Conservation (phyloP, 1,140 invertebrate genomes). For the Chironomus striatipennis region DNA sequence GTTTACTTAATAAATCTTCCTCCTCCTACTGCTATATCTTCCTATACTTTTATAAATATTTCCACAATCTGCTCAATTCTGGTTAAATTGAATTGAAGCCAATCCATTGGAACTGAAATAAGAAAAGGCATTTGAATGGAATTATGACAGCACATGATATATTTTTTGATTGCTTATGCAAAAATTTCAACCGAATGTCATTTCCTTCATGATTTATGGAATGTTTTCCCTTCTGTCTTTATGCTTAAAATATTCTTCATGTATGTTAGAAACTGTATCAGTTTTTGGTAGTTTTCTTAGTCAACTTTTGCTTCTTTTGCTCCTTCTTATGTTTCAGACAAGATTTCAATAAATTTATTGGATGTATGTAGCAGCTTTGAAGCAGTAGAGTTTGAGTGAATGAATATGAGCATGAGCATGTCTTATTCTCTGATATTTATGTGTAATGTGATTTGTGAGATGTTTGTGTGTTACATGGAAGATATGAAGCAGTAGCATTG, state of each 20-base stretch:
- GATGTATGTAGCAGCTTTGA: no score
- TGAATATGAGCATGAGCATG: no score
- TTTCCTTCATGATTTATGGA: slow-evolving; percentile 23
- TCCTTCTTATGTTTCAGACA: no score
- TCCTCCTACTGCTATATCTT: slow-evolving; percentile 33
- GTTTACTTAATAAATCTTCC: slow-evolving; percentile 23
- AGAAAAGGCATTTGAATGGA: not conserved
- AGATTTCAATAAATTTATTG: no score
- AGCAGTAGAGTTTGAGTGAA: no score
- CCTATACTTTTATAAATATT: slow-evolving; percentile 28
- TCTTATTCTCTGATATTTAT: no score
- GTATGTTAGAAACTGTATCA: no score
- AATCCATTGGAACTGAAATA: not conserved
- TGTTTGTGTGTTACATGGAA: no score
- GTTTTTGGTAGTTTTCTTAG: no score
- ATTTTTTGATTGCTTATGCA: slow-evolving; percentile 10
- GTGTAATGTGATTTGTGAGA: no score
- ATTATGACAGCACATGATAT: slow-evolving; percentile 8
- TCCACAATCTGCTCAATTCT: slow-evolving; percentile 4
- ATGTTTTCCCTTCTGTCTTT: not conserved
- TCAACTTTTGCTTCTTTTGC: no score
- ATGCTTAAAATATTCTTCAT: not conserved
- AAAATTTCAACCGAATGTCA: slow-evolving; percentile 14
- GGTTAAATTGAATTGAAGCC: not conserved
- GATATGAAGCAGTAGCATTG: not conserved